These are phyloP conservation scores for Sebastes matsubarae DNA, from an alignment of 2,797 vertebrate species.

Conservation along the genomic window DNA sequence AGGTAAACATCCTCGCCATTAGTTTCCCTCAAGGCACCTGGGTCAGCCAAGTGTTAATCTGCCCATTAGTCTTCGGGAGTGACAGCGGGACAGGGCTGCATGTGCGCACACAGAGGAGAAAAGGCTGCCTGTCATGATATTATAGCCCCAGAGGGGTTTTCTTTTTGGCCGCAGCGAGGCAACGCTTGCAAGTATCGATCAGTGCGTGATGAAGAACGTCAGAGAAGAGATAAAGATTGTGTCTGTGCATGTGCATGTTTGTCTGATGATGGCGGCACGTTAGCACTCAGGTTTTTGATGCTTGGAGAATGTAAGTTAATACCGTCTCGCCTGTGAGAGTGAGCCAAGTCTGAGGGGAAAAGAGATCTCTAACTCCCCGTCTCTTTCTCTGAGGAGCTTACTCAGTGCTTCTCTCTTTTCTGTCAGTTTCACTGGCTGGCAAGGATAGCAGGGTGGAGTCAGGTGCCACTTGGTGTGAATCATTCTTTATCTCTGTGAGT, in stretches of 20 bases:
- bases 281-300: slow-evolving; percentile 37
- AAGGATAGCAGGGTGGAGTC: slow-evolving; percentile 40
- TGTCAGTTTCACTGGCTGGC: slow-evolving; percentile 41
- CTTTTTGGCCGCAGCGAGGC: slow-evolving; percentile 35
- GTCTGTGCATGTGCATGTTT: slow-evolving; percentile 48
- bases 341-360: slow-evolving; percentile 47
- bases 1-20: slow-evolving; percentile 65
- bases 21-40: slow-evolving; percentile 61
- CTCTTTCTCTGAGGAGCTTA: slow-evolving; percentile 34
- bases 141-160: slow-evolving; percentile 36
- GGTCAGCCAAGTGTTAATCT: slow-evolving; percentile 79
- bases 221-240: slow-evolving; percentile 19
- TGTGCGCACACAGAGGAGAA: slow-evolving; percentile 29
- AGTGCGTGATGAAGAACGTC: neutral
- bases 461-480: slow-evolving; percentile 38
- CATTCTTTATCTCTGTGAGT: slow-evolving; percentile 25
- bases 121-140: slow-evolving; percentile 45
- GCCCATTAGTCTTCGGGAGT: slow-evolving; percentile 67
- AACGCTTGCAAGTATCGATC: slow-evolving; percentile 18
- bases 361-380: slow-evolving; percentile 39
- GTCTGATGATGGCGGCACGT: slow-evolving; percentile 26
- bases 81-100: slow-evolving; percentile 51
- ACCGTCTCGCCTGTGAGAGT: slow-evolving; percentile 29
- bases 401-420: slow-evolving; percentile 32
- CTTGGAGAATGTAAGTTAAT: slow-evolving; percentile 46